phyloP scores from a whole-genome alignment of 2,797 vertebrate genomes.

The Chloroceryle amazona region DNA sequence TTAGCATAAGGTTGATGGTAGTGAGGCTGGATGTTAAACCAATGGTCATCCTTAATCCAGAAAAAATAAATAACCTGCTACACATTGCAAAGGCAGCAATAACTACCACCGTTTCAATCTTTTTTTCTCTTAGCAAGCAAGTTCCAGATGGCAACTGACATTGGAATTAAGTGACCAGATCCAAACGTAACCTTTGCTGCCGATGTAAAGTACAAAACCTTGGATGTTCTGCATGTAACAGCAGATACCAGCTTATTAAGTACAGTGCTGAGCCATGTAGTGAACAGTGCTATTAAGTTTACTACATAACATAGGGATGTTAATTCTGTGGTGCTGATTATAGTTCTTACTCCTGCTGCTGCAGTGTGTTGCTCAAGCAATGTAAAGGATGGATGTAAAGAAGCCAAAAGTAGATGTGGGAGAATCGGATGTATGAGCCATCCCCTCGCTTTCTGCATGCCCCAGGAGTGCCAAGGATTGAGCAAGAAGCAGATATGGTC shows the following conservation, averaged over 20 bases:
- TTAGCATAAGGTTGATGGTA: not conserved
- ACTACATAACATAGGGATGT: not conserved
- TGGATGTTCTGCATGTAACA: not conserved
- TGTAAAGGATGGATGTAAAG: not conserved
- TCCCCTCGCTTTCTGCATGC: not conserved
- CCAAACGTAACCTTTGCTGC: not conserved
- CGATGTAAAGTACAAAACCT: not conserved
- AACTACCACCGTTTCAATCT: not conserved
- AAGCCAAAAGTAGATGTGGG: not conserved
- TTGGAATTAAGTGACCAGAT: not conserved
- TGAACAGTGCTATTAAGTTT: not conserved
- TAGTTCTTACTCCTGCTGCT: not conserved
- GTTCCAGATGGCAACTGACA: not conserved
- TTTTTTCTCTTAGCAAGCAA: not conserved
- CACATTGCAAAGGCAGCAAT: not conserved
- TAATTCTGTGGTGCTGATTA: not conserved
- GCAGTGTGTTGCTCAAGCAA: not conserved
- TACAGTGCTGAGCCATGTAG: not conserved
- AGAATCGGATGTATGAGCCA: not conserved
- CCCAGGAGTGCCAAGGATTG: not conserved
- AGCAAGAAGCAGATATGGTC: not conserved
- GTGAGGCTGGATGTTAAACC: not conserved
- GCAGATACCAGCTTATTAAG: not conserved
- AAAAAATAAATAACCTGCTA: not conserved
- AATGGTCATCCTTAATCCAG: not conserved